Evolutionary conservation across 2,797 vertebrate species (phyloP).

Genomic region (Leptoclinus maculatus): DNA sequence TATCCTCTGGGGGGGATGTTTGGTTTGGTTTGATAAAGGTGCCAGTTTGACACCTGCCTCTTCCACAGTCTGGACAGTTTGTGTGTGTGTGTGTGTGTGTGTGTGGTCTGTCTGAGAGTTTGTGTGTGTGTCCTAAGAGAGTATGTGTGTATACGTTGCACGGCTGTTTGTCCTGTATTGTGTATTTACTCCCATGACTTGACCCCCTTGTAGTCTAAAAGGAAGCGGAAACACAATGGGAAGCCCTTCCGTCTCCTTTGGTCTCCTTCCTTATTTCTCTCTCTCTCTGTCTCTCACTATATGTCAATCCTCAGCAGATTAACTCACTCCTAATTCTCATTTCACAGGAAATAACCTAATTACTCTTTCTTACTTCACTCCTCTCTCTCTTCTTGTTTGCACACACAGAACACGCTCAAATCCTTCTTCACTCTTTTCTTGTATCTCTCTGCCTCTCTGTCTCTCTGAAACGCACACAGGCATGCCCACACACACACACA

Average conservation of each 20-base stretch:
- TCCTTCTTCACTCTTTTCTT: constrained; percentile 61
- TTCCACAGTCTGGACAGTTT: constrained; percentile 67
- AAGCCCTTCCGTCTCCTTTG: constrained; percentile 50
- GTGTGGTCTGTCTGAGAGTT: constrained; percentile 43
- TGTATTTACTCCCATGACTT: constrained; percentile 80
- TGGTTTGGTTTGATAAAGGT: constrained; percentile 77
- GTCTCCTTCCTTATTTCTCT: constrained; percentile 48
- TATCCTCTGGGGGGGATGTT: constrained; percentile 80
- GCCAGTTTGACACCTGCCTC: constrained; percentile 74
- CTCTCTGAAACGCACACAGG: constrained; percentile 64
- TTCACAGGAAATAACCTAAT: constrained; percentile 88
- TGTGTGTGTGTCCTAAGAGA: constrained; percentile 56
- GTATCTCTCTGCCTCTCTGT: constrained; percentile 66
- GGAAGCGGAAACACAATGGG: constrained; percentile 80
- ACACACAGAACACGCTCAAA: constrained; percentile 72
- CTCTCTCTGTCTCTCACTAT: constrained; percentile 67
- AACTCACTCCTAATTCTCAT: constrained; percentile 87
- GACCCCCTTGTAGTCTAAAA: constrained; percentile 75
- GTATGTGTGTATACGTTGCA: constrained; percentile 51
- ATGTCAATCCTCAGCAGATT: constrained; percentile 79
- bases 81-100: constrained; percentile 14
- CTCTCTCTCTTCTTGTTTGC: constrained; percentile 71
- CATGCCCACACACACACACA: constrained; percentile 57
- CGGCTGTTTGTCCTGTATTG: constrained; percentile 67
- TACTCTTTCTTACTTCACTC: constrained; percentile 74